Percentiles rank a stretch among this genome's conserved stretches.
Evolutionary conservation across 2,797 vertebrate genomes (phyloP).

Genomic region (Lacerta agilis): DNA sequence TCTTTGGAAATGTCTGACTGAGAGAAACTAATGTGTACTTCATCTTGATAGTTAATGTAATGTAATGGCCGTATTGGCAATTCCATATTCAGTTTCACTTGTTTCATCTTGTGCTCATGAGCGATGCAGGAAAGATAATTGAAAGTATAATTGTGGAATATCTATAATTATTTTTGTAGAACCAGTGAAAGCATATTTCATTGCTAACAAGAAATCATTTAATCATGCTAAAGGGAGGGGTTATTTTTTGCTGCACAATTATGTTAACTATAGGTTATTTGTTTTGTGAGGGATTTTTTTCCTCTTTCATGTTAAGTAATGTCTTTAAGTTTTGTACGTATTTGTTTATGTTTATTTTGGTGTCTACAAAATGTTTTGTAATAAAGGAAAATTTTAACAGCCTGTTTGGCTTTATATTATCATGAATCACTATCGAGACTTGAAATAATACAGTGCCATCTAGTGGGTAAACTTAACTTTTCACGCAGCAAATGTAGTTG

Average conservation of each 20-base stretch:
- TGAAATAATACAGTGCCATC: conserved; percentile 66
- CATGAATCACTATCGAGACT: conserved; percentile 44
- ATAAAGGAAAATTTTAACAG: neutral
- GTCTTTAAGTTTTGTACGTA: neutral
- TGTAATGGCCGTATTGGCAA: neutral
- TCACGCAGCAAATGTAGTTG: neutral
- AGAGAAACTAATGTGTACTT: neutral
- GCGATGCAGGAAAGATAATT: neutral
- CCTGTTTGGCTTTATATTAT: neutral
- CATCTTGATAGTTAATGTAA: neutral
- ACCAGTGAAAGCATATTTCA: accelerated
- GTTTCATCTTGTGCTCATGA: neutral
- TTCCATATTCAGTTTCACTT: neutral
- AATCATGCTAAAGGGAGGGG: neutral
- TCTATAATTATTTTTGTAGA: neutral
- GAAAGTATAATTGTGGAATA: neutral
- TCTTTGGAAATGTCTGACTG: neutral
- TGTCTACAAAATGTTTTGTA: neutral
- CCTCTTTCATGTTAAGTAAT: neutral
- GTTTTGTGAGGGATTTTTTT: neutral
- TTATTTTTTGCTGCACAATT: neutral
- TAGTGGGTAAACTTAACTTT: conserved; percentile 61
- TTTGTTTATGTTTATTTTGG: neutral
- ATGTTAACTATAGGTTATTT: neutral
- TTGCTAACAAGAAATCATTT: neutral